Conservation (phyloP, 2,888 invertebrate species). For the Agriopis marginaria region DNA sequence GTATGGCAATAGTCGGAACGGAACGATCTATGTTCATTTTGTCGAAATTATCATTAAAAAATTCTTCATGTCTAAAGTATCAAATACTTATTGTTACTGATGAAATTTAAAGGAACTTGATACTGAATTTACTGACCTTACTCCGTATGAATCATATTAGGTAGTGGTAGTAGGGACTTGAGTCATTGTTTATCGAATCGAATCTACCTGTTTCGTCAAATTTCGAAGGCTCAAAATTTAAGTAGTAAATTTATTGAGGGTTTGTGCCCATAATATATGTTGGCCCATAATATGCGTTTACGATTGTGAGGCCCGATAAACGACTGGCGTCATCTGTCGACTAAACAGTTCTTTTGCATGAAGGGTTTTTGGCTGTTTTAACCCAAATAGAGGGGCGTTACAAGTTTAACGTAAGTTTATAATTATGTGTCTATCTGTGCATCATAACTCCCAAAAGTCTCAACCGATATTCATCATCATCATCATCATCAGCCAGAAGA, state of each 20-base stretch:
- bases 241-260: neutral
- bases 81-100: neutral
- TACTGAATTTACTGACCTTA: constrained; percentile 8
- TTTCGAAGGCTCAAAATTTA: constrained; percentile 7
- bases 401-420: too few species aligned
- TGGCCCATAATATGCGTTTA: neutral
- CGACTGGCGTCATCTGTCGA: neutral
- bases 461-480: too few species aligned
- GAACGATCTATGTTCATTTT: too few species aligned
- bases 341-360: too few species aligned
- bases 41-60: too few species aligned
- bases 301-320: neutral
- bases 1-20: too few species aligned
- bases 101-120: constrained; percentile 1
- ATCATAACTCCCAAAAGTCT: too few species aligned
- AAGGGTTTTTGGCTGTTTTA: too few species aligned
- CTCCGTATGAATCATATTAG: constrained; percentile 19
- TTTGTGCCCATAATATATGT: neutral
- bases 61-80: neutral
- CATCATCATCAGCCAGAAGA: too few species aligned
- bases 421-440: too few species aligned
- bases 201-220: constrained; percentile 6
- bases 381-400: too few species aligned
- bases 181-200: constrained; percentile 24
- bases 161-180: neutral